These are phyloP conservation scores for Ophion costatus DNA, from an alignment of 2,888 invertebrate genomes.

Conservation along the genomic window DNA sequence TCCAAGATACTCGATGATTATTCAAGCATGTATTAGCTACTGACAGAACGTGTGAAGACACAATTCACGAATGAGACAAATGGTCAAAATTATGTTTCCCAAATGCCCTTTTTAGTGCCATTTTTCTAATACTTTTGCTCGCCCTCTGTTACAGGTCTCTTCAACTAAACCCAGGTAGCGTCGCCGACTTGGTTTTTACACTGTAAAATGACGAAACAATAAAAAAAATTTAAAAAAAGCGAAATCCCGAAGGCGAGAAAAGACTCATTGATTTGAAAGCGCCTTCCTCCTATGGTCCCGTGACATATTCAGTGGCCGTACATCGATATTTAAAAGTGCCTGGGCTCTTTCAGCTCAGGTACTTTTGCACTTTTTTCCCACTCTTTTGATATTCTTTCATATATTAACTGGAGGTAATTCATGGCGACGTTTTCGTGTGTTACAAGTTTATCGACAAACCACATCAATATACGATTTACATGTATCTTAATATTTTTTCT, in stretches of 20 bases:
- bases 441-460: slow-evolving; percentile 44
- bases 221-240: slow-evolving; percentile 57
- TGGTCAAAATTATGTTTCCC: slow-evolving; percentile 52
- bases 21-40: slow-evolving; percentile 87
- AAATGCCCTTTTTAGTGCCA: slow-evolving; percentile 43
- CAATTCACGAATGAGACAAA: slow-evolving; percentile 73
- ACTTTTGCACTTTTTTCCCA: neutral
- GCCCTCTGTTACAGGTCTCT: slow-evolving; percentile 88
- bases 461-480: slow-evolving; percentile 47
- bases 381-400: neutral
- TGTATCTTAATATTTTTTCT: slow-evolving; percentile 7
- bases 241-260: neutral
- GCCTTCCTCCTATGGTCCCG: slow-evolving; percentile 55
- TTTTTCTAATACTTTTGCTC: slow-evolving; percentile 68
- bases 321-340: slow-evolving; percentile 7
- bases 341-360: slow-evolving; percentile 1
- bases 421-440: slow-evolving; percentile 28
- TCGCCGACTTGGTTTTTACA: slow-evolving; percentile 57
- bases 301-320: slow-evolving; percentile 29
- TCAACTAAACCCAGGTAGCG: slow-evolving; percentile 86
- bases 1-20: slow-evolving; percentile 84
- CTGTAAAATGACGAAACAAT: slow-evolving; percentile 63
- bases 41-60: slow-evolving; percentile 78
- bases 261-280: slow-evolving; percentile 10
- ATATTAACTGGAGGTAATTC: slow-evolving; percentile 17